These are phyloP conservation scores for Cynopterus sphinx DNA, from an alignment of 2,797 vertebrate genomes.

Conservation along the genomic window DNA sequence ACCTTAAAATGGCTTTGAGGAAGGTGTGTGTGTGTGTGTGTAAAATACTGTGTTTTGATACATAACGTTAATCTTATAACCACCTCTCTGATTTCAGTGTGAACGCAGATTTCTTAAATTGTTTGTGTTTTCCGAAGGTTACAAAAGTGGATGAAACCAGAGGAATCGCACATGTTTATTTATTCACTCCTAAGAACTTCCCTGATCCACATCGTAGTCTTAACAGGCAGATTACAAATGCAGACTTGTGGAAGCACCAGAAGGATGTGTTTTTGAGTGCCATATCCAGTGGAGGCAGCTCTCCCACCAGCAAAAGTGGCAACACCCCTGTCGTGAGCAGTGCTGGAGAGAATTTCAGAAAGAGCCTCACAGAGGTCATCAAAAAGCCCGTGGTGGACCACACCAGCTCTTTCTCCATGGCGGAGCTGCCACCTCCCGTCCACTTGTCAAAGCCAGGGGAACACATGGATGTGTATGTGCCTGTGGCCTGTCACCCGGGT, in stretches of 20 bases:
- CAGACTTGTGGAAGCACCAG: constrained; percentile 91
- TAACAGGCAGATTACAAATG: constrained; percentile 90
- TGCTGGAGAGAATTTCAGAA: constrained; percentile 66
- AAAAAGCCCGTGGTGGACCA: constrained; percentile 62
- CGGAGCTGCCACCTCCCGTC: constrained; percentile 88
- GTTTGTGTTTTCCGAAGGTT: constrained; percentile 86
- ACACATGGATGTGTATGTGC: constrained; percentile 93
- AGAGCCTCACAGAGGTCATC: constrained; percentile 60
- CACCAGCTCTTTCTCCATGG: background rate
- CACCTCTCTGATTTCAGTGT: background rate
- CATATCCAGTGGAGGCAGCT: constrained; percentile 37
- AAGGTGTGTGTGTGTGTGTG: background rate
- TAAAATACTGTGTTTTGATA: constrained; percentile 11
- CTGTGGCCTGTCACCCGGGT: constrained; percentile 94
- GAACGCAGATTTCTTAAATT: constrained; percentile 18
- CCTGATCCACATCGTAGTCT: constrained; percentile 87
- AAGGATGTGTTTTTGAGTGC: constrained; percentile 89
- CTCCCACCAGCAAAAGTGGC: constrained; percentile 58
- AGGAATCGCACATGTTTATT: constrained; percentile 87
- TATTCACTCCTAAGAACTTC: constrained; percentile 91
- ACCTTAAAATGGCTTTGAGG: background rate
- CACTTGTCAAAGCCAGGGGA: constrained; percentile 90
- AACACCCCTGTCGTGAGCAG: background rate
- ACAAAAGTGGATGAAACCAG: constrained; percentile 86
- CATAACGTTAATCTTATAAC: constrained; percentile 16